A percentile compares a stretch with the other conserved stretches of the same genome.
Evolutionary conservation across 2,888 invertebrate genomes (phyloP).

Genomic region (Cryptus armator): DNA sequence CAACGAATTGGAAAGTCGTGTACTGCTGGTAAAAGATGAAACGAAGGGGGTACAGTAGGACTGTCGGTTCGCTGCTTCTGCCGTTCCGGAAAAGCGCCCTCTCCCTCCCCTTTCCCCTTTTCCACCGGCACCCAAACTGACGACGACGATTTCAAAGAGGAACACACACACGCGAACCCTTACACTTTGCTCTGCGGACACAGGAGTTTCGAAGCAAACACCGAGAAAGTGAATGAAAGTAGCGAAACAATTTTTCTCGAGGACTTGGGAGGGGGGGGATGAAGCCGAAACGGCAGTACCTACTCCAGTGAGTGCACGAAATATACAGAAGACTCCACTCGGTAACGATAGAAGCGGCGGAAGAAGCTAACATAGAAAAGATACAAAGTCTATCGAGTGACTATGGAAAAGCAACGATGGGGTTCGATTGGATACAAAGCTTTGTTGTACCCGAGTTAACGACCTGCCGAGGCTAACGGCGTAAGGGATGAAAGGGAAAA

Average conservation of each 20-base stretch:
- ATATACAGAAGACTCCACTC: not conserved
- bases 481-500: not conserved
- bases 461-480: not conserved
- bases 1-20: conserved; percentile 41
- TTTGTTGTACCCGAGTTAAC: not conserved
- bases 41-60: conserved; percentile 6
- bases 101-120: too few species aligned
- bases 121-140: not conserved
- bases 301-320: not conserved
- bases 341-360: not conserved
- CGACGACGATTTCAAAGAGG: conserved; percentile 40
- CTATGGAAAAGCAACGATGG: conserved; percentile 30
- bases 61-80: conserved; percentile 10
- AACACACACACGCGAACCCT: not conserved
- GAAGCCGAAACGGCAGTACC: not conserved
- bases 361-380: conserved; percentile 9
- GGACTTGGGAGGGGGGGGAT: not conserved
- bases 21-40: conserved; percentile 19
- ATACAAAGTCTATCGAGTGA: conserved; percentile 18
- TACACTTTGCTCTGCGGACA: not conserved
- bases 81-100: not conserved
- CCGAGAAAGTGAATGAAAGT: conserved; percentile 33
- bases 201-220: conserved; percentile 3
- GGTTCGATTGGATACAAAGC: conserved; percentile 45
- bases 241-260: conserved; percentile 42